phyloP scores from a whole-genome alignment of 2,797 vertebrate genomes.

The Gymnodraco acuticeps region DNA sequence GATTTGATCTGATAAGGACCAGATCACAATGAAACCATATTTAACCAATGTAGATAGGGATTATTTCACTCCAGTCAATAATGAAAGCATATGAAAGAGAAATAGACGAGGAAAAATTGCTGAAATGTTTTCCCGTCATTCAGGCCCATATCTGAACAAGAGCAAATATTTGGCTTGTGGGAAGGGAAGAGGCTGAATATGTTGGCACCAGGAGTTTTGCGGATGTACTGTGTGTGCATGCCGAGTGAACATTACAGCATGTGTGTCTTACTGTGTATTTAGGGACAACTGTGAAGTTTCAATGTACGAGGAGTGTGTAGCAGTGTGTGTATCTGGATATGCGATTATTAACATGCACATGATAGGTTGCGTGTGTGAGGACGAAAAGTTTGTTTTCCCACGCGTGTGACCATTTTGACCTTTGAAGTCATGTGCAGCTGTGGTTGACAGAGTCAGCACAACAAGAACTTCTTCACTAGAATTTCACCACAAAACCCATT shows the following conservation, averaged over 20 bases:
- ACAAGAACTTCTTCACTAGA: slow-evolving; percentile 1
- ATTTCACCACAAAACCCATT: slow-evolving; percentile 8
- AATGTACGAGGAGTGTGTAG: slow-evolving; percentile 24
- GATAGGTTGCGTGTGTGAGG: slow-evolving; percentile 4
- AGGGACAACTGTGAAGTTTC: slow-evolving; percentile 45
- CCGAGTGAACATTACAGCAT: slow-evolving; percentile 39
- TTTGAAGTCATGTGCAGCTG: slow-evolving; percentile 3
- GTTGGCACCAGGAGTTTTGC: slow-evolving; percentile 59
- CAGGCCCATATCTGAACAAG: slow-evolving; percentile 67
- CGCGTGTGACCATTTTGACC: background rate
- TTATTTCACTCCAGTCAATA: slow-evolving; percentile 12
- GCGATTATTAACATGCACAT: slow-evolving; percentile 23
- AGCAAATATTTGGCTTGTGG: slow-evolving; percentile 85
- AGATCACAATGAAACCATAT: background rate
- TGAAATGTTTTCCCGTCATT: slow-evolving; percentile 61
- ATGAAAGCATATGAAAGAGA: slow-evolving; percentile 25
- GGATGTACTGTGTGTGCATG: slow-evolving; percentile 50
- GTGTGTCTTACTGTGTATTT: slow-evolving; percentile 41
- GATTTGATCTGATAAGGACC: background rate
- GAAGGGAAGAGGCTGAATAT: slow-evolving; percentile 65
- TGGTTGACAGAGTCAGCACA: slow-evolving; percentile 12
- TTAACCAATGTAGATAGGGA: too few species aligned
- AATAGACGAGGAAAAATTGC: slow-evolving; percentile 29
- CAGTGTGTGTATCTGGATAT: slow-evolving; percentile 17
- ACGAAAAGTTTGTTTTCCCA: background rate